Conservation (phyloP, 2,113 vertebrate genomes). For the Notechis scutatus region DNA sequence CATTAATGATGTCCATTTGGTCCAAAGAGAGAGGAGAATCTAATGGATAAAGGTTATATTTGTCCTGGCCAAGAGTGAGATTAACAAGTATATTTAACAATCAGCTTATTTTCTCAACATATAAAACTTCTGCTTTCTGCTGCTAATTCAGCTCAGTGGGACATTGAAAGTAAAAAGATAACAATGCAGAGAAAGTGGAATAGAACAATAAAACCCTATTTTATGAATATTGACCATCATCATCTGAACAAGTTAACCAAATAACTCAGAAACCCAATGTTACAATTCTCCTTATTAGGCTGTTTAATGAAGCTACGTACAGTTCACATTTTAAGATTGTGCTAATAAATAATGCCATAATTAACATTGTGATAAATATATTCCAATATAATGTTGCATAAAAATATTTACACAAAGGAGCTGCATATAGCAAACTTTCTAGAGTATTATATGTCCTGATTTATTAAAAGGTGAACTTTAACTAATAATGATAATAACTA, state of each 20-base stretch:
- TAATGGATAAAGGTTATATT: background rate
- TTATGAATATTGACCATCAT: background rate
- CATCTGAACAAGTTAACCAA: background rate
- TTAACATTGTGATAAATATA: background rate
- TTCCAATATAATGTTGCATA: background rate
- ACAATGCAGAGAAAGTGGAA: background rate
- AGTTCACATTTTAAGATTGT: background rate
- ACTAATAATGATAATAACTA: background rate
- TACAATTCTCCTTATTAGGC: background rate
- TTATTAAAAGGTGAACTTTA: background rate
- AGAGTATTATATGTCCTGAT: background rate
- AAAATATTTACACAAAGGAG: background rate
- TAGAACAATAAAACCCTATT: background rate
- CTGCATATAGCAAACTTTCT: background rate
- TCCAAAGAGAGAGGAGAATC: background rate
- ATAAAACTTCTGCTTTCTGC: background rate
- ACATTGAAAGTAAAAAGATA: background rate
- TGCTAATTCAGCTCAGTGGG: background rate
- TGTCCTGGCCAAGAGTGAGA: background rate
- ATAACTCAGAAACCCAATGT: background rate
- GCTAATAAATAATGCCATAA: background rate
- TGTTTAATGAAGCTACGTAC: background rate
- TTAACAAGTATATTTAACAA: background rate
- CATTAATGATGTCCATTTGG: background rate
- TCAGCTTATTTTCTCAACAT: background rate